phyloP scores from a whole-genome alignment of 2,797 vertebrate species.

The Buceros bicornis region DNA sequence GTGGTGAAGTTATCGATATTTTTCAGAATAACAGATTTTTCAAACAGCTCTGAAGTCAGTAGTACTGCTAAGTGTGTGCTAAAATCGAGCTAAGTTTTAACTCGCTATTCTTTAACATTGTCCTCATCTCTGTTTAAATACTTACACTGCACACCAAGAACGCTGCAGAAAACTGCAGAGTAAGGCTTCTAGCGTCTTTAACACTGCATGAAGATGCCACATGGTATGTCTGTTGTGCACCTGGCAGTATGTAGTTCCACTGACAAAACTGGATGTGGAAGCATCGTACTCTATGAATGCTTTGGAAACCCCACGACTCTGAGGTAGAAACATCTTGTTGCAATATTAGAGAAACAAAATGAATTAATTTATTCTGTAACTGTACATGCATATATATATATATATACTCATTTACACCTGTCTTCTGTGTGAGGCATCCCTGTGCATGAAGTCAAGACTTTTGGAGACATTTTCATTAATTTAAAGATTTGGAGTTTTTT shows the following conservation, averaged over 20 bases:
- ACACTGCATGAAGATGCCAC: neutral
- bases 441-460: neutral
- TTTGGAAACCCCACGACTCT: neutral
- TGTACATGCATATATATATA: neutral
- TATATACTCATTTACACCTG: neutral
- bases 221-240: neutral
- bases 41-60: neutral
- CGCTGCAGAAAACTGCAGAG: neutral
- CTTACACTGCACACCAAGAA: rapidly evolving
- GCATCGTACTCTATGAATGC: neutral
- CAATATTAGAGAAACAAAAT: neutral
- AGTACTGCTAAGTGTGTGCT: rapidly evolving
- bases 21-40: neutral
- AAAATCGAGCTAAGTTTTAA: neutral
- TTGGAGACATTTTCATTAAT: neutral
- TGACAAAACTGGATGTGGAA: neutral
- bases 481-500: neutral
- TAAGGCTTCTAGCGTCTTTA: neutral
- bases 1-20: neutral
- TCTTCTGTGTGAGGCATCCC: neutral
- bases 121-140: neutral
- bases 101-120: neutral
- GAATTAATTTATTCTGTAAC: neutral
- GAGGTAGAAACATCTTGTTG: neutral
- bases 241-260: neutral